These are phyloP conservation scores for Zaprionus ornatus DNA, from an alignment of 1,140 invertebrate genomes.

Conservation along the genomic window DNA sequence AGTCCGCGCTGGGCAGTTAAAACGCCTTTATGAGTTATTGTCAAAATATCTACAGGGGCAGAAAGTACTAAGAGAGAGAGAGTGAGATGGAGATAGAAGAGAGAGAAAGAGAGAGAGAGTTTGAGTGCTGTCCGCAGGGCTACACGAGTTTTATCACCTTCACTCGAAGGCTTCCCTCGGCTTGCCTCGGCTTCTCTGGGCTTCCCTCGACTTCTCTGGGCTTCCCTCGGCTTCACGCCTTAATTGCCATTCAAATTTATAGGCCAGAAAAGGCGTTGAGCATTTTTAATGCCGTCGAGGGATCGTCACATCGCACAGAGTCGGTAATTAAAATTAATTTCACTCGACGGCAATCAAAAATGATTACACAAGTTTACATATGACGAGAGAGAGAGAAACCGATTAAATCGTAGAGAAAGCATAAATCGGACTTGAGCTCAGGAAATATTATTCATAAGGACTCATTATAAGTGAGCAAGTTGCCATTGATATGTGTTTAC, in stretches of 20 bases:
- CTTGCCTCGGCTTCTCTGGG: not conserved
- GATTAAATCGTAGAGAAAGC: slow-evolving; percentile 1
- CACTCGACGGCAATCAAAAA: slow-evolving; percentile 14
- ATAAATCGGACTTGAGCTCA: not conserved
- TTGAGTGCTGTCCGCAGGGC: not conserved
- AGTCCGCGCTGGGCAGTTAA: slow-evolving; percentile 65
- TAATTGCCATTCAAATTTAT: slow-evolving; percentile 70
- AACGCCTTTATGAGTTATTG: slow-evolving; percentile 77
- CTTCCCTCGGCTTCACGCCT: slow-evolving; percentile 12
- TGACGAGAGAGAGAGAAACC: not conserved
- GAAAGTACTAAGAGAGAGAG: not conserved
- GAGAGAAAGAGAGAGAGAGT: not conserved
- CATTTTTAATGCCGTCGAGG: slow-evolving; percentile 44
- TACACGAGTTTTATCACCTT: slow-evolving; percentile 36
- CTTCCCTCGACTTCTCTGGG: not conserved
- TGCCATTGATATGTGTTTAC: not conserved
- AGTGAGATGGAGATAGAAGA: not conserved
- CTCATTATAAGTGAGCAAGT: not conserved
- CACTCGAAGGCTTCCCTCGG: not conserved
- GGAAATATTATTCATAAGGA: slow-evolving; percentile 1
- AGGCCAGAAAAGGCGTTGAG: slow-evolving; percentile 56
- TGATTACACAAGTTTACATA: slow-evolving; percentile 15
- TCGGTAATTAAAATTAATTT: slow-evolving; percentile 56
- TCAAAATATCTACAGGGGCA: slow-evolving; percentile 55
- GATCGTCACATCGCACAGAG: slow-evolving; percentile 31